Evolutionary conservation across 2,797 vertebrate genomes (phyloP).

Genomic region (Onychomys torridus): DNA sequence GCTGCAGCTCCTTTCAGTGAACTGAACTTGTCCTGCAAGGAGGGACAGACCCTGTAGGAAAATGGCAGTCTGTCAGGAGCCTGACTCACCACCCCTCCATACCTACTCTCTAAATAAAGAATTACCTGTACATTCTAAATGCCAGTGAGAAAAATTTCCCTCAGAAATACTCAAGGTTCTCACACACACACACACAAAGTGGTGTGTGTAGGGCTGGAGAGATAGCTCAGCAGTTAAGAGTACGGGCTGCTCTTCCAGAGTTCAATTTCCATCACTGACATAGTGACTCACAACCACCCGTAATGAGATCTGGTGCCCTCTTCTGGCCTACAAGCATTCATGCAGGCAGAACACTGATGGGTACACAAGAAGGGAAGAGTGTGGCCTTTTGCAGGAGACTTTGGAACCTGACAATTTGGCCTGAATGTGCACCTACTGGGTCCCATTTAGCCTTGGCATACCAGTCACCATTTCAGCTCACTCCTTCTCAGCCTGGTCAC

Average conservation of each 20-base stretch:
- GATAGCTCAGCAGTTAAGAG: background rate
- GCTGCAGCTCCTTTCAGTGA: conserved; percentile 64
- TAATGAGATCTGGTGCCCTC: background rate
- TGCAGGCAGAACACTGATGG: background rate
- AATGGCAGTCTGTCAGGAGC: conserved; percentile 29
- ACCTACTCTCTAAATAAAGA: background rate
- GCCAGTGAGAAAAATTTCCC: background rate
- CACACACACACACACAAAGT: background rate
- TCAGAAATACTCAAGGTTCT: conserved; percentile 36
- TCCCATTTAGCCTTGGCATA: background rate
- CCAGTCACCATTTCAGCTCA: background rate
- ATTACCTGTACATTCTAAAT: background rate
- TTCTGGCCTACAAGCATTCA: background rate
- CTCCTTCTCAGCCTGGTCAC: background rate
- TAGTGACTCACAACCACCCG: background rate
- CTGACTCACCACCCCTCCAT: background rate
- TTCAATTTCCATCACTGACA: background rate
- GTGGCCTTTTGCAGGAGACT: background rate
- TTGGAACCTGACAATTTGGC: background rate
- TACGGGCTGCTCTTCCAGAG: background rate
- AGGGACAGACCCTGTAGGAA: conserved; percentile 76
- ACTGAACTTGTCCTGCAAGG: conserved; percentile 73
- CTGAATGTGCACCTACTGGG: background rate
- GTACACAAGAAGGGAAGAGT: background rate
- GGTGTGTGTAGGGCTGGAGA: background rate